A percentile compares a stretch with the other conserved stretches of the same genome.
phyloP scores from a whole-genome alignment of 2,797 vertebrate species.

The Poecilia picta region DNA sequence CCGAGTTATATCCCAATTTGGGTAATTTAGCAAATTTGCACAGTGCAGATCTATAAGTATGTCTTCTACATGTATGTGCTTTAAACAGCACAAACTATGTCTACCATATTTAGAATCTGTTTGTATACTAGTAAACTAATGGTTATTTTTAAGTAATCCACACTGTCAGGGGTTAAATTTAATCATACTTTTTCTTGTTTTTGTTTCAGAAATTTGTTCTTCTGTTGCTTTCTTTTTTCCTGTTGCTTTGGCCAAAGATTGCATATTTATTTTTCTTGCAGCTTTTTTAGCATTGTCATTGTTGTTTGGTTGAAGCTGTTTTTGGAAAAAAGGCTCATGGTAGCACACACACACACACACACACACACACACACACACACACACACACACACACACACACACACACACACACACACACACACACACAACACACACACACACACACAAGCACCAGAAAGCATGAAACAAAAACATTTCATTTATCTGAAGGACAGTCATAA shows the following conservation, averaged over 20 bases:
- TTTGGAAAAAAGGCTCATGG: not conserved
- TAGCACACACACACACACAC: too few species aligned
- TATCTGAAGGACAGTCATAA: constrained; percentile 19
- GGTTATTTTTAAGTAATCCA: not conserved
- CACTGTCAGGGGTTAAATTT: not conserved
- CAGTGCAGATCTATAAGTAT: not conserved
- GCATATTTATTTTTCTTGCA: not conserved
- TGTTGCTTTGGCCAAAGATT: not conserved
- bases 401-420: too few species aligned
- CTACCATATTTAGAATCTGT: not conserved
- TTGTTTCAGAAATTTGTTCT: not conserved
- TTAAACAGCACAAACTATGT: too few species aligned
- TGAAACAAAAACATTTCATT: constrained; percentile 5
- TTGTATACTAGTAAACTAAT: not conserved
- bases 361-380: too few species aligned
- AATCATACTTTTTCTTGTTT: not conserved
- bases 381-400: too few species aligned
- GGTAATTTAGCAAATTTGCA: not conserved
- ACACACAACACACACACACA: not conserved
- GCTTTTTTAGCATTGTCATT: not conserved
- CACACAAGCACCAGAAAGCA: not conserved
- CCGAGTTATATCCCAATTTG: not conserved
- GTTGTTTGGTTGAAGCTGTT: not conserved
- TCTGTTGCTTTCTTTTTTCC: not conserved
- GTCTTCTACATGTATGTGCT: too few species aligned